A percentile compares a stretch with the other conserved stretches of the same genome.
Evolutionary conservation across 2,113 vertebrate species (phyloP).

Genomic region (Amazona guildingii): DNA sequence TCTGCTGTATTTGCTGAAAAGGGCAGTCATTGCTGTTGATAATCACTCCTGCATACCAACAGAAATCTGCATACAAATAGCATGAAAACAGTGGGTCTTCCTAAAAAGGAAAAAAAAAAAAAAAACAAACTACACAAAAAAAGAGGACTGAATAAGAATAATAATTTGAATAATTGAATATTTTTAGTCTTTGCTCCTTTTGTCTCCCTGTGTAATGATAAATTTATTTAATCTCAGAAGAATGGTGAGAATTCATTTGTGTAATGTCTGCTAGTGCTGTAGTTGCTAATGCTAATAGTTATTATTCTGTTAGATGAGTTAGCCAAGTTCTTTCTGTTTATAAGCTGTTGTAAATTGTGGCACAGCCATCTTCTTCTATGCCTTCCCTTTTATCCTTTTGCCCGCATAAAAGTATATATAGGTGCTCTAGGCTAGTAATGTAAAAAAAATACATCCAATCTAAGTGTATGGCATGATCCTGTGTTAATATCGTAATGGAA

Average conservation of each 20-base stretch:
- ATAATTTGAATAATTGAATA: neutral
- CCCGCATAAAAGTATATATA: neutral
- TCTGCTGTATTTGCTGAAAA: neutral
- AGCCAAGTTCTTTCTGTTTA: neutral
- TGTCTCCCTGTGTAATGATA: neutral
- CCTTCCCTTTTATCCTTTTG: neutral
- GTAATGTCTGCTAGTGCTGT: neutral
- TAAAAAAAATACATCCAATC: rapidly evolving
- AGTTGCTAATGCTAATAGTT: neutral
- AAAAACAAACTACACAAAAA: neutral
- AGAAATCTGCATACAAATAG: neutral
- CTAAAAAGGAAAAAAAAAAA: neutral
- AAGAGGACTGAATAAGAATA: neutral
- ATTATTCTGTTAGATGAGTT: neutral
- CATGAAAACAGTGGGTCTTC: neutral
- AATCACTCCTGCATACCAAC: neutral
- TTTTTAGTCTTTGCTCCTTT: neutral
- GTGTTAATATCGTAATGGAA: neutral
- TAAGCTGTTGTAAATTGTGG: neutral
- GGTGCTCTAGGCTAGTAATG: neutral
- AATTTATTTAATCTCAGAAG: neutral
- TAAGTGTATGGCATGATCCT: neutral
- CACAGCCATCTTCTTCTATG: neutral
- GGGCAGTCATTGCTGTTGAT: neutral
- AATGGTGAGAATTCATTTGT: neutral